Conservation (phyloP, 2,888 invertebrate genomes). For the Unio pictorum region DNA sequence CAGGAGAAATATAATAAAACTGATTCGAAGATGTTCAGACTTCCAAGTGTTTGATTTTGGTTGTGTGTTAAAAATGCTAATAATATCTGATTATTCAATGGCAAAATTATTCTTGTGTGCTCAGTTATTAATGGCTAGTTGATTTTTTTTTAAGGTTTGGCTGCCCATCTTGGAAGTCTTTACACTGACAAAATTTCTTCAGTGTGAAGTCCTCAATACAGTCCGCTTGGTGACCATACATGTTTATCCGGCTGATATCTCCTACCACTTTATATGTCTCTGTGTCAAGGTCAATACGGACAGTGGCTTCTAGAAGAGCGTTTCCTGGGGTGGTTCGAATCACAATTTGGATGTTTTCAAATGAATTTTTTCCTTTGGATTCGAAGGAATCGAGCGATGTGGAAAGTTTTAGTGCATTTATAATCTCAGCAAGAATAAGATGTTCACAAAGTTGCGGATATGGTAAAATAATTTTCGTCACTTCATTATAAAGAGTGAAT, state of each 20-base stretch:
- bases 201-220: slow-evolving; percentile 66
- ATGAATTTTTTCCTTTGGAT: slow-evolving; percentile 64
- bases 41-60: no score
- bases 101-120: no score
- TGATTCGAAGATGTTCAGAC: no score
- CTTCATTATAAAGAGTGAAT: slow-evolving; percentile 76
- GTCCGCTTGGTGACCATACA: slow-evolving; percentile 70
- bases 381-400: slow-evolving; percentile 39
- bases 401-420: slow-evolving; percentile 78
- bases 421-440: slow-evolving; percentile 78
- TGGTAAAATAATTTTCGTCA: slow-evolving; percentile 78
- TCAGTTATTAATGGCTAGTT: no score
- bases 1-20: no score
- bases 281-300: slow-evolving; percentile 72
- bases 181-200: slow-evolving; percentile 71
- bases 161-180: slow-evolving; percentile 5
- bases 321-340: slow-evolving; percentile 79
- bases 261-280: slow-evolving; percentile 77
- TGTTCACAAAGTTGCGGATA: slow-evolving; percentile 51
- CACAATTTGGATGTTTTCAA: slow-evolving; percentile 75
- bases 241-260: slow-evolving; percentile 74
- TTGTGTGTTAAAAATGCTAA: no score
- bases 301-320: slow-evolving; percentile 85
- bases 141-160: no score
- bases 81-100: no score